These are phyloP conservation scores for Didymodactylos carnosus DNA, from an alignment of 2,888 invertebrate species.

Conservation along the genomic window DNA sequence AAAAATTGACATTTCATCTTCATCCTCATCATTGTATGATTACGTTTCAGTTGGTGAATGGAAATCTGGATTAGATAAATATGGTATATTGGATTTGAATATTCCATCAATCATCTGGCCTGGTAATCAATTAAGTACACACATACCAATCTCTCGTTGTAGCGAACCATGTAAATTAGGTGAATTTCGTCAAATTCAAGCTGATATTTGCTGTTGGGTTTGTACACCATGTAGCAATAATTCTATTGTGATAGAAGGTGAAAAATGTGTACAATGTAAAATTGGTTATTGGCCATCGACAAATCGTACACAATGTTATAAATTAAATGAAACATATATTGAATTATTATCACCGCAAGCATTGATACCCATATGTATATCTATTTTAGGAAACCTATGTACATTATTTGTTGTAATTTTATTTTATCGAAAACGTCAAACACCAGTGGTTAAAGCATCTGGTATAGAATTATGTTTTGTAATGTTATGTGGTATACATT, in stretches of 20 bases:
- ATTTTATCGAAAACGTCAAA: constrained; percentile 27
- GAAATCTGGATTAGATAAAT: constrained; percentile 39
- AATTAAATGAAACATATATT: constrained; percentile 16
- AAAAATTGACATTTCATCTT: neutral
- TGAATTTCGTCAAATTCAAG: constrained; percentile 31
- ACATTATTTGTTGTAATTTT: neutral
- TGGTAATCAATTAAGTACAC: constrained; percentile 20
- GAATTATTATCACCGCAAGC: neutral
- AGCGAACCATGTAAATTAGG: constrained; percentile 33
- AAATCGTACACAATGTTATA: constrained; percentile 21
- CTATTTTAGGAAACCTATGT: neutral
- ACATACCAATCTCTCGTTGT: constrained; percentile 32
- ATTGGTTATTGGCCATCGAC: constrained; percentile 21
- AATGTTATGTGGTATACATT: constrained; percentile 43
- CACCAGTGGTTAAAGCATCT: constrained; percentile 45
- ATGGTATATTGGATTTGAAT: constrained; percentile 15
- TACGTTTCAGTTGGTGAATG: constrained; percentile 36
- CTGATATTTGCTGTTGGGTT: constrained; percentile 37
- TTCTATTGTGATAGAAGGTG: constrained; percentile 22
- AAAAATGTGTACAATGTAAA: constrained; percentile 22
- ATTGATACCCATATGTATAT: neutral
- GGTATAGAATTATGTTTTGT: constrained; percentile 47
- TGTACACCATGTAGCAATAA: constrained; percentile 23
- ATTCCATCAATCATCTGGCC: constrained; percentile 29
- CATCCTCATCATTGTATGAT: constrained; percentile 19